Conservation (phyloP, 2,888 invertebrate genomes). For the Galeruca laticollis region DNA sequence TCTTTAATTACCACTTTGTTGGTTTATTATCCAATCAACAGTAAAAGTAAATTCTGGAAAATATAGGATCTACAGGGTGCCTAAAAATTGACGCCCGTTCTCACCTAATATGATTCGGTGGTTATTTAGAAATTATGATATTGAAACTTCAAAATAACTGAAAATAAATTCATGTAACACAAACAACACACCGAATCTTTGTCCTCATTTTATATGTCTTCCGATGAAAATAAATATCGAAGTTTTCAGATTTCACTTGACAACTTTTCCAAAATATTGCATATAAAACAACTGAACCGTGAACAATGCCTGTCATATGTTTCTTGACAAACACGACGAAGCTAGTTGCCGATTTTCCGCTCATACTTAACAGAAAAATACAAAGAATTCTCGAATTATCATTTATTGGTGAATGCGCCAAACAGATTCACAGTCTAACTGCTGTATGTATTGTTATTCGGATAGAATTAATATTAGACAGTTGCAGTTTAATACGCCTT, state of each 20-base stretch:
- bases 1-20: constrained; percentile 32
- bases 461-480: not conserved
- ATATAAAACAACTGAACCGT: constrained; percentile 43
- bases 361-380: constrained; percentile 42
- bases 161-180: not conserved
- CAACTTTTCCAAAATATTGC: constrained; percentile 27
- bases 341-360: constrained; percentile 44
- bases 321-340: constrained; percentile 33
- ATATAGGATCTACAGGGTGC: no score
- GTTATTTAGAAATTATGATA: no score
- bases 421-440: not conserved
- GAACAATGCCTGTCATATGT: constrained; percentile 46
- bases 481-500: not conserved
- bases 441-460: not conserved
- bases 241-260: not conserved
- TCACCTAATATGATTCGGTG: no score
- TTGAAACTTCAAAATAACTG: no score
- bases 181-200: not conserved
- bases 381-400: constrained; percentile 17
- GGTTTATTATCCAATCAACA: constrained; percentile 37
- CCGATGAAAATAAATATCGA: not conserved
- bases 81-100: no score
- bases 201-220: not conserved
- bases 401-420: constrained; percentile 2
- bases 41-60: constrained; percentile 27